Percentiles rank a stretch among this genome's conserved stretches.
Conservation (phyloP, 1,140 invertebrate genomes). For the Pseudomyrmex concolor region DNA sequence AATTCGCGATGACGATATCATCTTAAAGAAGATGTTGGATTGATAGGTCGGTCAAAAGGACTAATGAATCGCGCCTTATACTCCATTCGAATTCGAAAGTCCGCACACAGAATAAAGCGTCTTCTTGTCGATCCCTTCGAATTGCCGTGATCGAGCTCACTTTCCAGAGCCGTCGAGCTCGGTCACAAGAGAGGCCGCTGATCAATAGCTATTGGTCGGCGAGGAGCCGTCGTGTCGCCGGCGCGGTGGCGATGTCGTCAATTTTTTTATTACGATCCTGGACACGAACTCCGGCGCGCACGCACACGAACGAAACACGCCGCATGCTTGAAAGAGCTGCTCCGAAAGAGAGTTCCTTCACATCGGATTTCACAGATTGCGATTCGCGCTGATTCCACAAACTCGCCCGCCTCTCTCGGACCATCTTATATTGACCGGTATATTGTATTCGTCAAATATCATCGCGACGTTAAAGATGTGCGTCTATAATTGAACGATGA, state of each 20-base stretch:
- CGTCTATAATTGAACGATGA: background rate
- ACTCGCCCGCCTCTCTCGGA: conserved; percentile 55
- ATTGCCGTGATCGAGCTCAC: conserved; percentile 40
- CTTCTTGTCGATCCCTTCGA: conserved; percentile 38
- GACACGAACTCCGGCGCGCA: conserved; percentile 64
- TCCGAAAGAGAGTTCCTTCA: conserved; percentile 47
- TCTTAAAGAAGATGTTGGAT: conserved; percentile 26
- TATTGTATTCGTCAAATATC: background rate
- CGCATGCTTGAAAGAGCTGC: conserved; percentile 12
- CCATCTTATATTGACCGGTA: conserved; percentile 18
- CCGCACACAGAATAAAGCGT: conserved; percentile 52
- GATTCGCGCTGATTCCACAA: conserved; percentile 31
- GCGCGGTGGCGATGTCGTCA: conserved; percentile 76
- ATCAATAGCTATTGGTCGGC: conserved; percentile 77
- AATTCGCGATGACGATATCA: conserved; percentile 34
- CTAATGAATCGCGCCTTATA: conserved; percentile 54
- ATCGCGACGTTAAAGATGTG: background rate
- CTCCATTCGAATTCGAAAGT: conserved; percentile 52
- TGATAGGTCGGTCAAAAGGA: conserved; percentile 37
- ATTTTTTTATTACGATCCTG: conserved; percentile 76
- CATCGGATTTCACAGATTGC: conserved; percentile 71
- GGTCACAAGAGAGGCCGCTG: conserved; percentile 70
- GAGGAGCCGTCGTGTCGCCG: conserved; percentile 73
- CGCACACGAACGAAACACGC: conserved; percentile 66
- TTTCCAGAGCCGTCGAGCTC: conserved; percentile 59